Conservation (phyloP, 2,888 invertebrate species). For the Ephialtes manifestator region DNA sequence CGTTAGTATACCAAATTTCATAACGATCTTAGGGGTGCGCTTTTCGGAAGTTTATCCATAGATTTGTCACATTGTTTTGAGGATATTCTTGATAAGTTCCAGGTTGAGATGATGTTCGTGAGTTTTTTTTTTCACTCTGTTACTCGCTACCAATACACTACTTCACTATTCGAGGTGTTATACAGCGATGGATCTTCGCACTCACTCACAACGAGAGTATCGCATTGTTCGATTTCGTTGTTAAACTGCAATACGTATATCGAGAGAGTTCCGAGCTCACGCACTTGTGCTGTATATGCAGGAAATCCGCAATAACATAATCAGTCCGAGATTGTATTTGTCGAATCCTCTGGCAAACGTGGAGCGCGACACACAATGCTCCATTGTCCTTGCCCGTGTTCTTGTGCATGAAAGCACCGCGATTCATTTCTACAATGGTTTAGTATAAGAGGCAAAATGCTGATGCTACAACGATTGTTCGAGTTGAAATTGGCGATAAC, state of each 20-base stretch:
- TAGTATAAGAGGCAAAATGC: slow-evolving; percentile 42
- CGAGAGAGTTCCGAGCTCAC: slow-evolving; percentile 20
- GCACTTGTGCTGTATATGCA: slow-evolving; percentile 8
- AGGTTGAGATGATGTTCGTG: background rate
- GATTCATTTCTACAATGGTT: slow-evolving; percentile 26
- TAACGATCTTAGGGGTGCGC: no score
- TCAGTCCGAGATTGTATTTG: slow-evolving; percentile 64
- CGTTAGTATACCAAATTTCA: no score
- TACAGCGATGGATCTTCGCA: background rate
- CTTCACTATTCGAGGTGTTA: background rate
- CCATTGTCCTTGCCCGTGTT: slow-evolving; percentile 64
- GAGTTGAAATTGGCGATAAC: slow-evolving; percentile 59
- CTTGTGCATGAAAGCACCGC: slow-evolving; percentile 23
- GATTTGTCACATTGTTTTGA: no score
- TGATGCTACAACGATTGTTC: slow-evolving; percentile 49
- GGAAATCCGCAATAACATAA: slow-evolving; percentile 65
- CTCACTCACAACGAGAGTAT: slow-evolving; percentile 6
- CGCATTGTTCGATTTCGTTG: slow-evolving; percentile 44
- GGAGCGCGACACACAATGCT: slow-evolving; percentile 55
- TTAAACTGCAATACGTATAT: slow-evolving; percentile 49
- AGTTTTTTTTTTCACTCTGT: background rate
- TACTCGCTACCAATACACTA: background rate
- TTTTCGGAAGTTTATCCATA: no score
- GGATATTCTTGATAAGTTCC: background rate
- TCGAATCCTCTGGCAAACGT: slow-evolving; percentile 60